Evolutionary conservation across 2,797 vertebrate species (phyloP).

Genomic region (Clamator glandarius): DNA sequence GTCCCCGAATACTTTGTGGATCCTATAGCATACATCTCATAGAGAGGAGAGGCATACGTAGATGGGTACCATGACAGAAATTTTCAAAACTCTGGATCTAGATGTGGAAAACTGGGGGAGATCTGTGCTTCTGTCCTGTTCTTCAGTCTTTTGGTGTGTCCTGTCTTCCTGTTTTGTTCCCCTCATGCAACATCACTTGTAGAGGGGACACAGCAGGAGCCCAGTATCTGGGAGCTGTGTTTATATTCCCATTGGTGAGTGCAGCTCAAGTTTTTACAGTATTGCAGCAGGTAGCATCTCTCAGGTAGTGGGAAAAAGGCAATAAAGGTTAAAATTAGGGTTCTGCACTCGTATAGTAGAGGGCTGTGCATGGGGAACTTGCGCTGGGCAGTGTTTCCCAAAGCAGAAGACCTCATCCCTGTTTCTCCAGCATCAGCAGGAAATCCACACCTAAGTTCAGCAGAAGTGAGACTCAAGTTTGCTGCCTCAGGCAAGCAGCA

Average conservation of each 20-base stretch:
- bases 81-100: background rate
- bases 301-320: background rate
- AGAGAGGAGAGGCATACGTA: background rate
- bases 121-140: background rate
- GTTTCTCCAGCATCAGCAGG: background rate
- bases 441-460: slow-evolving; percentile 4
- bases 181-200: background rate
- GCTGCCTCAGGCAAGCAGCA: background rate
- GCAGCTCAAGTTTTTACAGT: background rate
- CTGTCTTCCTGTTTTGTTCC: background rate
- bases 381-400: background rate
- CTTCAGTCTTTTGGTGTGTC: background rate
- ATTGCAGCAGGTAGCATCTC: background rate
- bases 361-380: background rate
- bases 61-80: background rate
- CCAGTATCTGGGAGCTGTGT: accelerated
- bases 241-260: background rate
- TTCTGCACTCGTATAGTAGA: background rate
- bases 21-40: accelerated
- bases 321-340: background rate
- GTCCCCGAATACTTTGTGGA: background rate
- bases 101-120: background rate
- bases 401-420: background rate
- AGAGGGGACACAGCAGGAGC: background rate
- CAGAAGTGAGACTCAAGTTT: background rate